Base-by-base conservation (phyloP, 2,113 vertebrate genomes). In the Osmerus mordax region DNA sequence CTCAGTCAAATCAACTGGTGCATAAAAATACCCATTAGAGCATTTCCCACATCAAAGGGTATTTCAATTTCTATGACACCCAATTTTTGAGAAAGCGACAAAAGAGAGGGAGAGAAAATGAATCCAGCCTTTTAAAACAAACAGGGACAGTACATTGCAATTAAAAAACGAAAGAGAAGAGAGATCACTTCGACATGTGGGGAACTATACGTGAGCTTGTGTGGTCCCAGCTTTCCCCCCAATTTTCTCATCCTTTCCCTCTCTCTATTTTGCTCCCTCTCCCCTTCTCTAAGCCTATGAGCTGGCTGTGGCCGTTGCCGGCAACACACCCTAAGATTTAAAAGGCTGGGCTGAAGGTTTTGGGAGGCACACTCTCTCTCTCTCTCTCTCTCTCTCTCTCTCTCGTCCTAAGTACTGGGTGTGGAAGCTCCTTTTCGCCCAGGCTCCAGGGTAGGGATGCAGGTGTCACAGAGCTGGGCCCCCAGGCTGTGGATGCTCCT, bases 321-420 rank as follows among this genome's bases (percentile, higher is more conserved):
- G 77, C 84, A 86, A 85, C 89, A 91, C 89, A 91, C 86, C 87
- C 90, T 88, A 87, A 86, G 85, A 83, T 90, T 91, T 91, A 91
- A 91, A 91, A 92, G 87, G 86, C 88, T 80, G 87, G 80, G 82
- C 86, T 65, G 69, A 81, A 90, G 89, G 85, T 90, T 82, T 83
- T 60, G 29, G 82, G 83, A 89, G 83, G 82, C 83, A 85, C 85
- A 84, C 76, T 58, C 32, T 59, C 54, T 29, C 69, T 61, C 36
- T 53, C 55, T 60, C 32, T 59, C 54, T 29, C 69, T 61, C 36
- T 53, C 55, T 60, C 67, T 63, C 67, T 63, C 59, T 76, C 56
- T 36, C 53, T 65, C 36, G 19, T 15, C 28, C 74, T 64, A 69
- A 80, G 78, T 79, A 70, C 67, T 14, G 28, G 64, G 73, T 71